phyloP scores from a whole-genome alignment of 2,888 invertebrate species.

The Drosophila greeni region DNA sequence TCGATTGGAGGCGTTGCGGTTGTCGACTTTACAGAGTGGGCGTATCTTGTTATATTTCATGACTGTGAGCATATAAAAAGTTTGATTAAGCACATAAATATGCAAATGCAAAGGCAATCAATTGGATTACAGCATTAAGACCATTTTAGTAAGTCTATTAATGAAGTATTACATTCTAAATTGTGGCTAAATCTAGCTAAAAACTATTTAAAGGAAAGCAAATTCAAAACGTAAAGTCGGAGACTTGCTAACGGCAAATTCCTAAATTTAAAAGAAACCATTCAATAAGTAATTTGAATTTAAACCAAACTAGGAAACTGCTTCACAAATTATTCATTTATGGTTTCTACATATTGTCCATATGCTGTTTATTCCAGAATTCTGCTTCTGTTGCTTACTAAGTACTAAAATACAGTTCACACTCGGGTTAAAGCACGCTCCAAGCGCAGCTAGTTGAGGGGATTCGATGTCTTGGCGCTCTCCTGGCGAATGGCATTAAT shows the following conservation, averaged over 20 bases:
- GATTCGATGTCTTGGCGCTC: conserved; percentile 87
- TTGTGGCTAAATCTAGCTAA: neutral
- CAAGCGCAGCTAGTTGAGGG: conserved; percentile 70
- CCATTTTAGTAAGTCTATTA: conserved; percentile 7
- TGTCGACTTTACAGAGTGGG: conserved; percentile 42
- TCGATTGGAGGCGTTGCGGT: conserved; percentile 53
- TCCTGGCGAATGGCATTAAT: conserved; percentile 93
- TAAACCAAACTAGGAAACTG: neutral
- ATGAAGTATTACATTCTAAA: conserved; percentile 2
- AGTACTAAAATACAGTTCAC: conserved; percentile 41
- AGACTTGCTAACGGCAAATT: neutral
- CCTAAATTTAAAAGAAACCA: no score
- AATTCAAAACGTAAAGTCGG: neutral
- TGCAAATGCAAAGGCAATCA: neutral
- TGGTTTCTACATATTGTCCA: conserved; percentile 13
- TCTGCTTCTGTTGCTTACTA: conserved; percentile 44
- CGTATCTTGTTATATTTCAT: conserved; percentile 5
- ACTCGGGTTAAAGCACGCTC: conserved; percentile 23
- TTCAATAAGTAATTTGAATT: neutral
- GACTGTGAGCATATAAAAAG: conserved; percentile 1
- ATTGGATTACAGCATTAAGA: conserved; percentile 2
- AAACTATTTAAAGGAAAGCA: conserved; percentile 1
- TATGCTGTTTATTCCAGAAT: conserved; percentile 53
- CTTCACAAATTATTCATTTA: neutral
- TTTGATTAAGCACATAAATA: conserved; percentile 18